Evolutionary conservation across 2,888 invertebrate species (phyloP), one percentile per base, ranked within the genome.

Genomic region (Drosophila greeni): DNA sequence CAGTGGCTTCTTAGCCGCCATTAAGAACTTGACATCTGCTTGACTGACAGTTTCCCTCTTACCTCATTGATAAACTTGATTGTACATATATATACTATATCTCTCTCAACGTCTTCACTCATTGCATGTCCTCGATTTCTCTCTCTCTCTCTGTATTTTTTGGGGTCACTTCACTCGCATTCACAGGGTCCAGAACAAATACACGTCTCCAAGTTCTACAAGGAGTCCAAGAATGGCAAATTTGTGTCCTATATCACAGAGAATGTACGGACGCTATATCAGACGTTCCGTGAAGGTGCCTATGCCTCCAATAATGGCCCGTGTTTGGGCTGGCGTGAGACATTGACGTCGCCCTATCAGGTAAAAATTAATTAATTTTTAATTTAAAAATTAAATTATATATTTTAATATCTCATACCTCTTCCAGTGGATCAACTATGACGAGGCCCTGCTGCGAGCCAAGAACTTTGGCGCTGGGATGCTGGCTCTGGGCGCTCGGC

Each of bases 391-490:
- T n/a, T n/a, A n/a, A 8, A 14, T 0, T 4, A 23, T 3, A 3
- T 5, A 12, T 6, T 7, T 3, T 7, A 20, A 6, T 12, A 37
- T 20, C 8, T 0, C 11, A 20, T 2, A 2, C 11, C 5, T 12
- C 20, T 48, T 54, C 20, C 54, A 92, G 86, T 98, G 98, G 98
- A 92, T 97, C 74, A 94, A 94, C 84, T 98, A 97, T 90, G 95
- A 97, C 90, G 97, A 97, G 89, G 95, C 96, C n/a, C 91, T 97
- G 70, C 91, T 96, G 65, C 91, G 96, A 82, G 96, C 96, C 77
- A 95, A 94, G 87, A 96, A 97, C 90, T 94, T 98, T 85, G 97
- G 97, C 61, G 94, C 97, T 11, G 98, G 98, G 33, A 91, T 98
- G 82, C 91, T 97, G 80, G 91, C 94, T 52, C 91, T 94, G 86